Evolutionary conservation across 2,797 vertebrate genomes (phyloP), one percentile per base, ranked within the genome.

Genomic region (Melanotaenia trifasciata): DNA sequence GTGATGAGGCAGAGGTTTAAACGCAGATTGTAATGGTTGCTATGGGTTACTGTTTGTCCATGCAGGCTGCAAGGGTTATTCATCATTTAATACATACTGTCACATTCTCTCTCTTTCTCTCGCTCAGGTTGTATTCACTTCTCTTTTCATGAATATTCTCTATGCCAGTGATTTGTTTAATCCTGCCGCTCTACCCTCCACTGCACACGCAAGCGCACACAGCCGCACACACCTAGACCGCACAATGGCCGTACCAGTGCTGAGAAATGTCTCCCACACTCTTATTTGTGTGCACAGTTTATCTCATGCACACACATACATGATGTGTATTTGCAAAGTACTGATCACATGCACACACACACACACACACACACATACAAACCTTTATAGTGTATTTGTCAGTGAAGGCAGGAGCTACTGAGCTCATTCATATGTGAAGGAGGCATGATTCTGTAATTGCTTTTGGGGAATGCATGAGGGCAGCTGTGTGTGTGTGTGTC

Each of bases 71-170:
- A 56, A 67, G 60, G 82, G 79, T 82, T 88, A 82, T 91, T 90
- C 89, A 72, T 90, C 80, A 87, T 89, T 89, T 82, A 73, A 84
- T 89, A 84, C 51, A 73, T 88, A 81, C 79, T 86, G 82, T 85
- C 81, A 76, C 56, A 22, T 86, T 65, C 63, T 54, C 66, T 73
- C 74, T 58, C 66, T 64, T 45, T 68, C 60, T 70, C 72, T 81
- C 58, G 84, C 77, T 79, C 58, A 76, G 86, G 83, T 76, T 87
- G 80, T 64, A 76, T 86, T 90, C 74, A 80, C 81, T 81, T 81
- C 74, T 65, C 76, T 77, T 80, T 85, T 89, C 76, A 90, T 90
- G 86, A 93, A 92, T 92, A 90, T 93, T 90, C 87, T 87, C 78
- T 74, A 76, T 35, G 26, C 83, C 82, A 64, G 79, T 91, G 83